A percentile compares a stretch with the other conserved stretches of the same genome.
Evolutionary conservation across 2,888 invertebrate species (phyloP).

Genomic region (Phrixothrix hirtus): DNA sequence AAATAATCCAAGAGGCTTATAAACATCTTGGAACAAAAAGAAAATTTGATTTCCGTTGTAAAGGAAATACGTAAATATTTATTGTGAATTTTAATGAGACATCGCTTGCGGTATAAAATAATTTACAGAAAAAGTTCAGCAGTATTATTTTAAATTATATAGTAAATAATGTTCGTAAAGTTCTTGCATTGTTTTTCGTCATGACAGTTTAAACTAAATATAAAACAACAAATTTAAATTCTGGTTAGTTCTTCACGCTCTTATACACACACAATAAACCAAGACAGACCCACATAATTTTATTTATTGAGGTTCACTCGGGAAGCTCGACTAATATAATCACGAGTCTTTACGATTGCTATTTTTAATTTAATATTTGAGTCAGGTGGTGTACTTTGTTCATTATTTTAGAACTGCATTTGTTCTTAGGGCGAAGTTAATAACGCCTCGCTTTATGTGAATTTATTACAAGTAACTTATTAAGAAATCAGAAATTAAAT

Average conservation of each 20-base stretch:
- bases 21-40: no score
- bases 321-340: conserved; percentile 12
- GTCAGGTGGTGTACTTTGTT: conserved; percentile 16
- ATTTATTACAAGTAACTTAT: conserved; percentile 1
- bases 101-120: neutral
- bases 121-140: neutral
- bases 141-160: neutral
- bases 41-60: neutral
- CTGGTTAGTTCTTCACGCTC: conserved; percentile 9
- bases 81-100: no score
- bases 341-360: conserved; percentile 20
- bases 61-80: no score
- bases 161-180: neutral
- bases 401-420: conserved; percentile 10
- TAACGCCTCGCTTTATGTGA: conserved; percentile 10
- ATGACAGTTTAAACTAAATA: neutral
- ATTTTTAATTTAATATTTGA: conserved; percentile 21
- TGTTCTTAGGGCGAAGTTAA: conserved; percentile 7
- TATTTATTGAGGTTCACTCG: conserved; percentile 19
- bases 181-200: neutral
- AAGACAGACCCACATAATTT: conserved; percentile 16
- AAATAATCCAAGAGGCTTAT: no score
- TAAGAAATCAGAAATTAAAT: no score
- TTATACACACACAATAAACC: conserved; percentile 15
- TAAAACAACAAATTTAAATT: conserved; percentile 6